Evolutionary conservation across 1,140 invertebrate species (phyloP).

Genomic region (Drosophila bifasciata): DNA sequence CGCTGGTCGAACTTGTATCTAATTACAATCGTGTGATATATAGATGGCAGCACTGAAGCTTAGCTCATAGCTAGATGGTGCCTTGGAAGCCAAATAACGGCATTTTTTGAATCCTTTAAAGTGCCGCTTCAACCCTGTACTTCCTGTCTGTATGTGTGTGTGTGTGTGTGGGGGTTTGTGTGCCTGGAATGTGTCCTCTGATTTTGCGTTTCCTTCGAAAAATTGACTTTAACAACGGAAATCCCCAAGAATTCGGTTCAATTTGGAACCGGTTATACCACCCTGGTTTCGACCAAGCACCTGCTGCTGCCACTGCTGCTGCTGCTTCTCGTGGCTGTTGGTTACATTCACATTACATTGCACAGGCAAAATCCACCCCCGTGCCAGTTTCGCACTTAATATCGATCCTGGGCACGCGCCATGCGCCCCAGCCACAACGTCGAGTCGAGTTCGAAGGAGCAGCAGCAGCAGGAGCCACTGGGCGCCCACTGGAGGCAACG

Average conservation of each 20-base stretch:
- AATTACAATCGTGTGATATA: too few relatives aligned
- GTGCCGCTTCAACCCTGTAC: too few relatives aligned
- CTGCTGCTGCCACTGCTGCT: slow-evolving; percentile 41
- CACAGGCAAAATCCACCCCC: slow-evolving; percentile 42
- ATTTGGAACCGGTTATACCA: slow-evolving; percentile 2
- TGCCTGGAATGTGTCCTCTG: neutral
- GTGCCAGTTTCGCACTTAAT: slow-evolving; percentile 41
- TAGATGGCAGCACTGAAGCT: too few relatives aligned
- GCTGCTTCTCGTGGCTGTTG: slow-evolving; percentile 15
- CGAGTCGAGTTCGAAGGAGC: slow-evolving; percentile 6
- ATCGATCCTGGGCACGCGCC: slow-evolving; percentile 50
- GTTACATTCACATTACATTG: slow-evolving; percentile 17
- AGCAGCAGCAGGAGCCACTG: slow-evolving; percentile 7
- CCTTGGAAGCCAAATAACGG: too few relatives aligned
- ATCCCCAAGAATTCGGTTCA: slow-evolving; percentile 1
- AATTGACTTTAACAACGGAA: too few relatives aligned
- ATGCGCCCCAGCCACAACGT: slow-evolving; percentile 21
- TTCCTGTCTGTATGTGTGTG: neutral
- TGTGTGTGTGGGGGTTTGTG: neutral
- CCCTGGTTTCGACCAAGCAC: slow-evolving; percentile 10
- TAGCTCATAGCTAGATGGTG: too few relatives aligned
- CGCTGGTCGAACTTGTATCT: too few relatives aligned
- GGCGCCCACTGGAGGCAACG: slow-evolving; percentile 36
- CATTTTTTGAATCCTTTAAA: too few relatives aligned
- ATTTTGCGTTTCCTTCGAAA: too few relatives aligned